Conservation (phyloP, 2,113 vertebrate genomes). For the Pedionomus torquatus region DNA sequence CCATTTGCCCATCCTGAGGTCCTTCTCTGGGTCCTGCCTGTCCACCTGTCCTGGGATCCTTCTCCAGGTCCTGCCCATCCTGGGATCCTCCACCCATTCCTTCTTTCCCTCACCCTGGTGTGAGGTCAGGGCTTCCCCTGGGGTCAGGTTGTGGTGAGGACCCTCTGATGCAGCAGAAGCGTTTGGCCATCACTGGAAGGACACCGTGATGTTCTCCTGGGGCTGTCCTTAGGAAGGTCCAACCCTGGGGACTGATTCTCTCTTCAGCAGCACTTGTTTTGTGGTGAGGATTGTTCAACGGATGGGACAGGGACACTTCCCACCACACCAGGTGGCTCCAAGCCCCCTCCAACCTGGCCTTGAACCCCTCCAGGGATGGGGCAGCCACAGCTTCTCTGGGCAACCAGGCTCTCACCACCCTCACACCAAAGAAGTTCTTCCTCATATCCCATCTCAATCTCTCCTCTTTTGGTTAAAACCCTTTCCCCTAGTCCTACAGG, state of each 20-base stretch:
- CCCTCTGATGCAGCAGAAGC: background rate
- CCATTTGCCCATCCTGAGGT: background rate
- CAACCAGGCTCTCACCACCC: too few relatives aligned
- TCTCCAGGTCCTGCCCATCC: background rate
- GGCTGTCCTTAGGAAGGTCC: background rate
- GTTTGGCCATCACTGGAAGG: fast-evolving
- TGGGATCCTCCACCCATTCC: too few relatives aligned
- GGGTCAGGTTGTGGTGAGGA: background rate
- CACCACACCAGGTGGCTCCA: too few relatives aligned
- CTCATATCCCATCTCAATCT: too few relatives aligned
- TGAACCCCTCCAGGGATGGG: too few relatives aligned
- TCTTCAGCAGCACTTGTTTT: fast-evolving
- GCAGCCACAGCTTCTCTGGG: too few relatives aligned
- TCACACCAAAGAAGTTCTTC: too few relatives aligned
- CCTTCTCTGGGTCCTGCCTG: background rate
- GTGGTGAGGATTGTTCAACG: background rate
- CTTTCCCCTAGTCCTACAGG: too few relatives aligned
- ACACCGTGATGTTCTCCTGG: fast-evolving
- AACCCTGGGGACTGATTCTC: background rate
- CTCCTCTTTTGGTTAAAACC: too few relatives aligned
- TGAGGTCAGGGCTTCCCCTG: fast-evolving
- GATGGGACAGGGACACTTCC: background rate
- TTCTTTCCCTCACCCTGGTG: background rate
- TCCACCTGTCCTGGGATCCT: background rate
- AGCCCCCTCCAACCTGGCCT: too few relatives aligned